A percentile compares a stretch with the other conserved stretches of the same genome.
Conservation (phyloP, 2,113 vertebrate species). For the Trogon surrucura region DNA sequence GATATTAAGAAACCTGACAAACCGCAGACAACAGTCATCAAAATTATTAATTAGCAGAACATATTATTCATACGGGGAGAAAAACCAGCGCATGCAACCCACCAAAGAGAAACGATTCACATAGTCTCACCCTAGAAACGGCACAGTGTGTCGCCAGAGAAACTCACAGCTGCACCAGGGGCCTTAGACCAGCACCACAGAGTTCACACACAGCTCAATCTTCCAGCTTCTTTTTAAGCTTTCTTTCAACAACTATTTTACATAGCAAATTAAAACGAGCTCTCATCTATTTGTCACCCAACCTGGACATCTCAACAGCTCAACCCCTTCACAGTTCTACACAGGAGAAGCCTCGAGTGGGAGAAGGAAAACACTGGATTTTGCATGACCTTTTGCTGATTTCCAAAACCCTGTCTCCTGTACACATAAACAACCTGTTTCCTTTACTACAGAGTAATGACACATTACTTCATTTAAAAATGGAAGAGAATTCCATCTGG, state of each 20-base stretch:
- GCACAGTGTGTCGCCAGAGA: not conserved
- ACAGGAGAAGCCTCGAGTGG: not conserved
- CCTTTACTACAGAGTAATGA: not conserved
- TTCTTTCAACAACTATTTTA: not conserved
- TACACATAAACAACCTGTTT: not conserved
- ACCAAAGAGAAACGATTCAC: not conserved
- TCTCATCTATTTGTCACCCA: not conserved
- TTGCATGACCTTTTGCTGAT: not conserved
- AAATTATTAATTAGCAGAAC: not conserved
- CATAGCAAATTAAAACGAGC: not conserved
- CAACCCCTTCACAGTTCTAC: not conserved
- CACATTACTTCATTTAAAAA: not conserved
- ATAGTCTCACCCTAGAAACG: not conserved
- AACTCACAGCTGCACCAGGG: not conserved
- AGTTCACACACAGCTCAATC: not conserved
- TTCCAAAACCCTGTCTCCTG: not conserved
- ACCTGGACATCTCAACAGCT: not conserved
- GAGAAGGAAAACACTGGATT: not conserved
- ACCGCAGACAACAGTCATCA: not conserved
- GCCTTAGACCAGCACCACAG: not conserved
- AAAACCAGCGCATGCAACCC: fast-evolving
- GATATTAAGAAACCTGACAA: not conserved
- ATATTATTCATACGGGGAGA: not conserved
- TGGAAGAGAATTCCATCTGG: not conserved
- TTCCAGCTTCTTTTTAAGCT: not conserved